A percentile compares a stretch with the other conserved stretches of the same genome.
phyloP scores from a whole-genome alignment of 30 jellyfish, hydroid and myxozoan genomes.

The Turritopsis rubra region DNA sequence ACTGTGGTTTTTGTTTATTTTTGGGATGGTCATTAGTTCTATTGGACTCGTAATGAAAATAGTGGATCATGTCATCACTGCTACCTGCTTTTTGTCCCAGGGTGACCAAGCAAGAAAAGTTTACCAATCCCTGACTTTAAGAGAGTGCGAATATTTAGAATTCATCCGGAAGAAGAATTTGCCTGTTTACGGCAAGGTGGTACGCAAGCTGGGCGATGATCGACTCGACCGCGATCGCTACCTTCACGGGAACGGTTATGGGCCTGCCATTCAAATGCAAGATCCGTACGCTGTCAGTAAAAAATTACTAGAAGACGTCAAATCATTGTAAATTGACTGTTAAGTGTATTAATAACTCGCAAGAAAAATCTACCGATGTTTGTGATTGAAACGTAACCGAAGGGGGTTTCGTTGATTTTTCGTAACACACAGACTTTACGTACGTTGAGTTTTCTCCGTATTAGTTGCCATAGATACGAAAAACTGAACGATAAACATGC shows the following conservation, averaged over 20 bases:
- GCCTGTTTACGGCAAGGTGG: slow-evolving; percentile 14
- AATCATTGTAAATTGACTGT: not conserved
- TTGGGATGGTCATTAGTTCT: slow-evolving; percentile 15
- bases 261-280: not conserved
- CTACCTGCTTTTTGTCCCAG: slow-evolving; percentile 22
- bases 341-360: not conserved
- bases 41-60: slow-evolving; percentile 19
- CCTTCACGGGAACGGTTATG: not conserved
- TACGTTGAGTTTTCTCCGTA: not conserved
- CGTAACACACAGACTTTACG: no score
- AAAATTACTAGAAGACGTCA: slow-evolving; percentile 3
- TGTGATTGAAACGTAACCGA: not conserved
- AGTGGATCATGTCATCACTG: slow-evolving; percentile 10
- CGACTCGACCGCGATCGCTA: slow-evolving; percentile 14
- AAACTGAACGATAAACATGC: not conserved
- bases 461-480: not conserved
- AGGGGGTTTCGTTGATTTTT: not conserved
- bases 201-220: slow-evolving; percentile 18
- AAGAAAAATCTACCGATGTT: not conserved
- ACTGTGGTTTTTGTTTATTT: slow-evolving; percentile 25
- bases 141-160: slow-evolving; percentile 29
- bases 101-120: slow-evolving; percentile 25
- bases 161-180: slow-evolving; percentile 21
- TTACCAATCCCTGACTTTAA: slow-evolving; percentile 17
- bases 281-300: slow-evolving; percentile 14